Conservation (phyloP, 2,888 invertebrate species). For the Epinotia demarniana region DNA sequence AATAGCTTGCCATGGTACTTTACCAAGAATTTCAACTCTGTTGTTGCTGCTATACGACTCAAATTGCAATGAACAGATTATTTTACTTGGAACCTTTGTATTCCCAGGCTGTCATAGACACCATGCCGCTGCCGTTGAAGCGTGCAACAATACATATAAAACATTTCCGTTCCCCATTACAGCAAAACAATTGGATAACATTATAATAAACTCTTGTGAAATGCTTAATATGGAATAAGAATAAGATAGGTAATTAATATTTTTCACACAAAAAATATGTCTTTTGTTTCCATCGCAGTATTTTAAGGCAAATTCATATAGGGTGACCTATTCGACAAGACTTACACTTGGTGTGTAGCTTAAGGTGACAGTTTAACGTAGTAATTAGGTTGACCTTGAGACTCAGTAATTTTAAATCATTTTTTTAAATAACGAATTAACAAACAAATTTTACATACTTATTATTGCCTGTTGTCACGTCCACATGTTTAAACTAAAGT, state of each 20-base stretch:
- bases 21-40: background rate
- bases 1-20: background rate
- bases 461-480: no score
- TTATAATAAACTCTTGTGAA: background rate
- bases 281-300: no score
- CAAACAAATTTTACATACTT: no score
- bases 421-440: no score
- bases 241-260: background rate
- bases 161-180: conserved; percentile 5
- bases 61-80: background rate
- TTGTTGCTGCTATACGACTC: background rate
- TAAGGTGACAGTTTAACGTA: no score
- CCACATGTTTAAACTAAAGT: no score
- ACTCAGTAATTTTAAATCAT: no score
- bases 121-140: conserved; percentile 1
- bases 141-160: background rate
- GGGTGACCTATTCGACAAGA: no score
- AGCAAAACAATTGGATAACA: background rate
- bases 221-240: background rate
- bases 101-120: background rate
- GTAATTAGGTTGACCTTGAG: no score
- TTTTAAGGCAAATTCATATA: no score
- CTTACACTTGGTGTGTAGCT: no score
- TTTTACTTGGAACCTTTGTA: background rate
- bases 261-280: background rate